A percentile compares a stretch with the other conserved stretches of the same genome.
These are phyloP conservation scores for Strongylocentrotus purpuratus DNA, from an alignment of 35 echinoderm and acorn worm species.

Conservation along the genomic window DNA sequence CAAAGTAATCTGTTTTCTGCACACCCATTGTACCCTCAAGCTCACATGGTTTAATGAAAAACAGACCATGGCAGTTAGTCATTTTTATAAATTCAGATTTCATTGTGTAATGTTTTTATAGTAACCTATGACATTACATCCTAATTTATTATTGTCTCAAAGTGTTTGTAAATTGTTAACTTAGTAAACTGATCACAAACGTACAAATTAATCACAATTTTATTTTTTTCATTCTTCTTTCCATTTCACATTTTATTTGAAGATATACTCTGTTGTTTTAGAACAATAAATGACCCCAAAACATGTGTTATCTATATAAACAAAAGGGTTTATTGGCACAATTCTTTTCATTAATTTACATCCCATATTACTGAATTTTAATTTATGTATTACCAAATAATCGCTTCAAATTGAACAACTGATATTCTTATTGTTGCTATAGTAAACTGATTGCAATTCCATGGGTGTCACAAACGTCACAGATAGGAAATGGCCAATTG, in stretches of 20 bases:
- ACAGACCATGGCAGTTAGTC: neutral
- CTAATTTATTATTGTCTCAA: neutral
- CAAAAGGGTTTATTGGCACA: neutral
- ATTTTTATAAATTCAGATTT: neutral
- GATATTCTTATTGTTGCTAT: neutral
- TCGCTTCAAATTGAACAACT: neutral
- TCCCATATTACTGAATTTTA: neutral
- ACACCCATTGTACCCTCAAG: neutral
- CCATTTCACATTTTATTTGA: neutral
- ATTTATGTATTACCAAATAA: neutral
- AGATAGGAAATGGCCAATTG: slow-evolving; percentile 42
- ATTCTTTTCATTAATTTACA: neutral
- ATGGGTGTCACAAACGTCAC: neutral
- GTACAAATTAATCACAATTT: neutral
- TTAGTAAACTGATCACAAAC: neutral
- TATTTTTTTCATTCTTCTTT: neutral
- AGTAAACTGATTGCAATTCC: neutral
- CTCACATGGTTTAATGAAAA: neutral
- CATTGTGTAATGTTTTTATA: neutral
- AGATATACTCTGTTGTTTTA: neutral
- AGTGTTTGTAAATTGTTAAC: neutral
- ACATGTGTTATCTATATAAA: neutral
- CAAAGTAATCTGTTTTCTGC: neutral
- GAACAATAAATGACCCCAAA: neutral
- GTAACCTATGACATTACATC: neutral